Conservation (phyloP, 2,113 vertebrate genomes). For the Notarius quadriscutis region DNA sequence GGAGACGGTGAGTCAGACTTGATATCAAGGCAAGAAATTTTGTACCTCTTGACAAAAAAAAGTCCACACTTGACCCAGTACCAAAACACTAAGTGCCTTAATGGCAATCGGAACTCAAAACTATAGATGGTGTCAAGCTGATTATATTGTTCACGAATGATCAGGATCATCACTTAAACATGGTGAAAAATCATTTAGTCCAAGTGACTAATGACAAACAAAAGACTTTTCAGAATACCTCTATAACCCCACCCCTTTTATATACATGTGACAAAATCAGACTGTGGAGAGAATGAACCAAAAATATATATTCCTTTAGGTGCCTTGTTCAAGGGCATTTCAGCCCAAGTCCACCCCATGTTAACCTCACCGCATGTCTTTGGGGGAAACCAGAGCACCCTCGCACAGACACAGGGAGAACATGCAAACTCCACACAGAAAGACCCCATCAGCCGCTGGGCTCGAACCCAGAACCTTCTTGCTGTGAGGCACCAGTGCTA, state of each 20-base stretch:
- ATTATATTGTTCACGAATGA: background rate
- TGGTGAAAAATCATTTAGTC: background rate
- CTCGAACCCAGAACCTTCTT: too few species aligned
- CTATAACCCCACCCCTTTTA: background rate
- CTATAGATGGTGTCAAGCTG: background rate
- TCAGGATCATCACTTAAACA: background rate
- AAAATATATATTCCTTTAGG: too few species aligned
- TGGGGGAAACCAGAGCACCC: too few species aligned
- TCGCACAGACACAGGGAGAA: too few species aligned
- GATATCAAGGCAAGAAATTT: background rate
- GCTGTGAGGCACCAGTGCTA: too few species aligned
- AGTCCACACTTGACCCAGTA: background rate
- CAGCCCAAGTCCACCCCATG: too few species aligned
- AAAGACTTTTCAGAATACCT: background rate
- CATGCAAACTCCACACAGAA: too few species aligned
- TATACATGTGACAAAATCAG: background rate
- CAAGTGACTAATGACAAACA: background rate
- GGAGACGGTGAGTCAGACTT: background rate
- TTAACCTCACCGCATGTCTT: too few species aligned
- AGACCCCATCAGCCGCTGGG: too few species aligned
- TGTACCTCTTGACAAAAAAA: background rate
- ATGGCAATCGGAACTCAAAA: background rate
- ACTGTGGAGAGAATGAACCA: background rate
- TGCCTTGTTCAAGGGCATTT: too few species aligned
- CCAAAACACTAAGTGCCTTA: background rate